Evolutionary conservation across 2,888 invertebrate genomes (phyloP).

Genomic region (Melitaea athalia): DNA sequence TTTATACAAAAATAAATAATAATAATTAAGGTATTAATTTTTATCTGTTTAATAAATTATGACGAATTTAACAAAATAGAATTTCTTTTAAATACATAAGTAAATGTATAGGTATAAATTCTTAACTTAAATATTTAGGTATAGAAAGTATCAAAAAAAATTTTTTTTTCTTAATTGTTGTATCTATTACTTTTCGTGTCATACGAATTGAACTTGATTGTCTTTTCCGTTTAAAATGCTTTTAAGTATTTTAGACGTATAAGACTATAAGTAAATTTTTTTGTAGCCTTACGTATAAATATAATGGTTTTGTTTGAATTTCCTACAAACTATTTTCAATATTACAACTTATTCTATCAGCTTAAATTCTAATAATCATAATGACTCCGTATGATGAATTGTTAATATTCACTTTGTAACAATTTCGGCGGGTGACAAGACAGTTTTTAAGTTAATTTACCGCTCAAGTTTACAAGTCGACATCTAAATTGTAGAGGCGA

Average conservation of each 20-base stretch:
- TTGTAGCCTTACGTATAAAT: neutral
- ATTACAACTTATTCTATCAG: neutral
- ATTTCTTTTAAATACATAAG: too few relatives aligned
- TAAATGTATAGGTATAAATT: too few relatives aligned
- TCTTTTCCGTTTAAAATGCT: too few relatives aligned
- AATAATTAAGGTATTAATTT: too few relatives aligned
- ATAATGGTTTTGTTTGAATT: neutral
- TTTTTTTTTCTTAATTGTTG: too few relatives aligned
- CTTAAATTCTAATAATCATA: constrained; percentile 2
- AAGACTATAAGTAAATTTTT: too few relatives aligned
- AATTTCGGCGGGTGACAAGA: constrained; percentile 31
- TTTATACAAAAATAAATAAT: neutral
- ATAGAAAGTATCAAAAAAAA: neutral
- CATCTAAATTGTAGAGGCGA: constrained; percentile 31
- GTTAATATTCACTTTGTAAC: constrained; percentile 7
- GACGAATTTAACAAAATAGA: neutral
- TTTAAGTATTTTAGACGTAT: too few relatives aligned
- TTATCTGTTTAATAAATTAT: neutral
- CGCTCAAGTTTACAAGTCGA: constrained; percentile 35
- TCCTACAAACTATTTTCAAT: neutral
- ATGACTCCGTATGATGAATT: constrained; percentile 2
- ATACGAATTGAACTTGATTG: too few relatives aligned
- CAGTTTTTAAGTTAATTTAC: constrained; percentile 40
- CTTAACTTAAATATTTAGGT: too few relatives aligned
- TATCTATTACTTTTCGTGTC: too few relatives aligned